Percentiles rank a stretch among this genome's conserved stretches.
Conservation (phyloP, 2,888 invertebrate genomes). For the Ichneumoninae sp. region DNA sequence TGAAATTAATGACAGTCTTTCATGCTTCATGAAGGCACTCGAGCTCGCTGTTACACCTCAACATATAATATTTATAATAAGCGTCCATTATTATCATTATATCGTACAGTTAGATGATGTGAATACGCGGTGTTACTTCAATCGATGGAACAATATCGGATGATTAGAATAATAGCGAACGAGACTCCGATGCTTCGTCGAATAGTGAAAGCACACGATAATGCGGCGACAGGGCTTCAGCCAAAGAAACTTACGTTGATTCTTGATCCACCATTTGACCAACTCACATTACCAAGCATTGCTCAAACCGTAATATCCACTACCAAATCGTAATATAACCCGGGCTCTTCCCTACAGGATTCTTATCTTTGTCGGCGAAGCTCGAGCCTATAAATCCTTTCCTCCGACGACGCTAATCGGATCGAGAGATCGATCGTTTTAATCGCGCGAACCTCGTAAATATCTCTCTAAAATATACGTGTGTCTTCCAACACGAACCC, state of each 20-base stretch:
- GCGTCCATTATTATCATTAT: slow-evolving; percentile 47
- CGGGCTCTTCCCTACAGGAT: neutral
- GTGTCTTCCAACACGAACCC: slow-evolving; percentile 16
- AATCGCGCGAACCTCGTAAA: slow-evolving; percentile 62
- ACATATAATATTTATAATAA: slow-evolving; percentile 47
- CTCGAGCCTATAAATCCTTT: slow-evolving; percentile 57
- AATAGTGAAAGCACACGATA: slow-evolving; percentile 7
- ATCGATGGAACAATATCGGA: slow-evolving; percentile 45
- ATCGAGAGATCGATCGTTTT: slow-evolving; percentile 65
- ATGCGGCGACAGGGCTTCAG: neutral
- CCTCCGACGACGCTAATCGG: slow-evolving; percentile 58
- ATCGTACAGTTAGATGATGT: slow-evolving; percentile 5
- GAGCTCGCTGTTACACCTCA: slow-evolving; percentile 17
- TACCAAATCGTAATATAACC: too few relatives aligned
- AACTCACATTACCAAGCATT: too few relatives aligned
- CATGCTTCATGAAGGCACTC: slow-evolving; percentile 43
- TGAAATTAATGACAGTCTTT: slow-evolving; percentile 47
- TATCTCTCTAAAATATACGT: slow-evolving; percentile 1
- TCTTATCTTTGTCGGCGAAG: slow-evolving; percentile 45
- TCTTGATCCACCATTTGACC: too few relatives aligned
- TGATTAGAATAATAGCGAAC: slow-evolving; percentile 40
- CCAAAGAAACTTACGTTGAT: neutral
- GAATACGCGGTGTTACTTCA: slow-evolving; percentile 1
- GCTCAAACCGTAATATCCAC: too few relatives aligned
- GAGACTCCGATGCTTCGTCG: neutral